Evolutionary conservation across 2,888 invertebrate species (phyloP).

Genomic region (Panopea generosa): DNA sequence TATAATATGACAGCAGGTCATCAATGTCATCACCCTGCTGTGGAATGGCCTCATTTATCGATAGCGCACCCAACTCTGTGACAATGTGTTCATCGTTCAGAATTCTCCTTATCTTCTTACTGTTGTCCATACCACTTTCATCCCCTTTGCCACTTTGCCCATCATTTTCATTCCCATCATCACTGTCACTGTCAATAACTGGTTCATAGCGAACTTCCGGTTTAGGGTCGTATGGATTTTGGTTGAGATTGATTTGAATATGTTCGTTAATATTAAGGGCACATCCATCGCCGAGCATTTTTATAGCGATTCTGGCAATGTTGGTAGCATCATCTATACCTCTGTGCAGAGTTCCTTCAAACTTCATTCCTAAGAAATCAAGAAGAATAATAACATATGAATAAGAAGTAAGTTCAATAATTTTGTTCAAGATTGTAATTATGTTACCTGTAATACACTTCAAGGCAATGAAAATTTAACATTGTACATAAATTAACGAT

Average conservation of each 20-base stretch:
- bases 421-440: no score
- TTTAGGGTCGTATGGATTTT: slow-evolving; percentile 31
- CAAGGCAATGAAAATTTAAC: no score
- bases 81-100: not conserved
- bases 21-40: slow-evolving; percentile 46
- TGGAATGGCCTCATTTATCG: not conserved
- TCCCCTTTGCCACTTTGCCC: not conserved
- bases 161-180: slow-evolving; percentile 10
- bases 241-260: slow-evolving; percentile 54
- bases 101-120: not conserved
- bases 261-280: slow-evolving; percentile 81
- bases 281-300: slow-evolving; percentile 86
- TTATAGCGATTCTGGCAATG: slow-evolving; percentile 87
- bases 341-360: slow-evolving; percentile 87
- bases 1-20: slow-evolving; percentile 71
- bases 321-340: slow-evolving; percentile 88
- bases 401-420: no score
- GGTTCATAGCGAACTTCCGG: slow-evolving; percentile 39
- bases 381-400: not conserved
- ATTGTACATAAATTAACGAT: no score
- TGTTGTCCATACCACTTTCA: not conserved
- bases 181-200: slow-evolving; percentile 31
- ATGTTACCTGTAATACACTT: no score
- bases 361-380: slow-evolving; percentile 80
- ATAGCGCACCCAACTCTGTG: not conserved